phyloP scores from a whole-genome alignment of 2,888 invertebrate species.

The Trisateles emortualis region DNA sequence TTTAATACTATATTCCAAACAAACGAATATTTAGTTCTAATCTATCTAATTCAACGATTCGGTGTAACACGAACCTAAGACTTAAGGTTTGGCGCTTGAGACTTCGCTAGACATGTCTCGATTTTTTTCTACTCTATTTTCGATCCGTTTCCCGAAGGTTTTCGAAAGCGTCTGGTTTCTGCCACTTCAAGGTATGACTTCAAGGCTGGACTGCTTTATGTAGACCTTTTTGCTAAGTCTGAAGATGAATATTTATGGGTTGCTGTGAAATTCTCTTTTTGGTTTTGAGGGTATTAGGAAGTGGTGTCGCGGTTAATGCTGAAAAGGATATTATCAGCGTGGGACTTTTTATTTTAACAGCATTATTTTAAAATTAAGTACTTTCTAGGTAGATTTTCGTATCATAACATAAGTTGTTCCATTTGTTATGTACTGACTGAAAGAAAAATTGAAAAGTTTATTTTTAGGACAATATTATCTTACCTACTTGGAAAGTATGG shows the following conservation, averaged over 20 bases:
- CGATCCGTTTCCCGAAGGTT: slow-evolving; percentile 79
- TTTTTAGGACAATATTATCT: too few species aligned
- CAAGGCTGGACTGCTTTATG: slow-evolving; percentile 59
- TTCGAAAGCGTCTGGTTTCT: slow-evolving; percentile 81
- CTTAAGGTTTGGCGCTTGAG: slow-evolving; percentile 76
- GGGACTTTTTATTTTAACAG: not conserved
- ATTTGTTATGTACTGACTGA: too few species aligned
- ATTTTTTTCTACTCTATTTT: slow-evolving; percentile 84
- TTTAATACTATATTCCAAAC: too few species aligned
- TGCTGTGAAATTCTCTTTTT: slow-evolving; percentile 28
- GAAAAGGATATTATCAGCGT: slow-evolving; percentile 1
- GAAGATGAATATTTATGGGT: slow-evolving; percentile 47
- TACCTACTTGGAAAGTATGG: too few species aligned
- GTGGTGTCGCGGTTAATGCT: slow-evolving; percentile 5
- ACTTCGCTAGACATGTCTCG: slow-evolving; percentile 83
- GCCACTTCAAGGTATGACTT: slow-evolving; percentile 72
- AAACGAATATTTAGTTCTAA: not conserved
- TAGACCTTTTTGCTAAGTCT: slow-evolving; percentile 52
- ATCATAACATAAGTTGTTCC: too few species aligned
- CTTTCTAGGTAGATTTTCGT: too few species aligned
- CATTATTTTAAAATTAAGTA: too few species aligned
- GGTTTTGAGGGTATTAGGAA: slow-evolving; percentile 6
- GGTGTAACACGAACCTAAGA: slow-evolving; percentile 66
- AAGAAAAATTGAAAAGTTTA: too few species aligned
- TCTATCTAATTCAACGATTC: slow-evolving; percentile 27